A percentile compares a stretch with the other conserved stretches of the same genome.
These are phyloP conservation scores for Emesis russula DNA, from an alignment of 2,888 invertebrate genomes.

Conservation along the genomic window DNA sequence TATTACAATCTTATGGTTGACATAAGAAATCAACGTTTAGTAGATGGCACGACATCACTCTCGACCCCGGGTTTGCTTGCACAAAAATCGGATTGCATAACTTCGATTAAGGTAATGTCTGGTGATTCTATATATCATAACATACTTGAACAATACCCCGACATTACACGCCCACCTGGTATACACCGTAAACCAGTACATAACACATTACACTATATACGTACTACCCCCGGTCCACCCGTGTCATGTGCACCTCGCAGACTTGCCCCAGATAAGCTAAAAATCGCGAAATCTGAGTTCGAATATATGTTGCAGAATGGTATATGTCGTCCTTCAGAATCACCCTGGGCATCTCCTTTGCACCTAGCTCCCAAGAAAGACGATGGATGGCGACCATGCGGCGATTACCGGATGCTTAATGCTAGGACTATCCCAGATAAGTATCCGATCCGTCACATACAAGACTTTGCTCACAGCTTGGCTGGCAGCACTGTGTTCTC, in stretches of 20 bases:
- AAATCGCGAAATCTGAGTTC: not conserved
- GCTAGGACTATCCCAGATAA: constrained; percentile 82
- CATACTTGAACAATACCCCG: not conserved
- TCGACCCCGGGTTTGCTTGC: constrained; percentile 19
- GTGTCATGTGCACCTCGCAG: constrained; percentile 59
- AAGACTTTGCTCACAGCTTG: constrained; percentile 29
- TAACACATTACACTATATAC: constrained; percentile 33
- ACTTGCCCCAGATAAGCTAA: constrained; percentile 51
- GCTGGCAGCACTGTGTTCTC: constrained; percentile 7
- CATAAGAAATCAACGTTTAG: constrained; percentile 44
- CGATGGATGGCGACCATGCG: constrained; percentile 85
- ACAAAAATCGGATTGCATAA: not conserved
- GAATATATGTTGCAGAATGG: constrained; percentile 25
- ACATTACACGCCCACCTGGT: not conserved
- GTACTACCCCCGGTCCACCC: constrained; percentile 61
- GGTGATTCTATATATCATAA: not conserved
- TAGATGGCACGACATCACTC: constrained; percentile 58
- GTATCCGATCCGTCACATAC: constrained; percentile 89
- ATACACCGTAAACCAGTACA: not conserved
- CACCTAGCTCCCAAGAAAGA: constrained; percentile 49
- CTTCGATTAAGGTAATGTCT: not conserved
- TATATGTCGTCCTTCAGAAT: constrained; percentile 50
- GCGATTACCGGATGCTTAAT: constrained; percentile 89
- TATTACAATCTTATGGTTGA: constrained; percentile 61
- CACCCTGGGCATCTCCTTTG: constrained; percentile 67